Base-by-base conservation (phyloP, 2,888 invertebrate species). In the Napeogenes sylphis region DNA sequence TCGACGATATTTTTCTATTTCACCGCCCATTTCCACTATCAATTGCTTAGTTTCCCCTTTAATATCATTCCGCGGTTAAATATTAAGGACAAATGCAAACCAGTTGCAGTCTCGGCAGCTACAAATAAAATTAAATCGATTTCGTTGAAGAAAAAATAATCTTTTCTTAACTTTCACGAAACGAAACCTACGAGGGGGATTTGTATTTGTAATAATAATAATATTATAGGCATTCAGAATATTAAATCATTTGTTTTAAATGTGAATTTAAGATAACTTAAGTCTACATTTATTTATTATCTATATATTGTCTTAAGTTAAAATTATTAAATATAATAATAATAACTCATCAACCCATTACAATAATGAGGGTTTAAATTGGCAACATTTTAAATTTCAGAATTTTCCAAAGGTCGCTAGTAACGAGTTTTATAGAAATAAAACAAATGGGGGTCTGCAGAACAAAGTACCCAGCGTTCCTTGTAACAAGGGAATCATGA, bases 1-100 rank as follows among this genome's bases (percentile, higher is more conserved):
- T 83, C 80, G 81, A 78, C 88, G 87, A 87, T 88, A 88, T 89
- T 89, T 90, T 90, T 90, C 88, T 86, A 88, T 90, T 89, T 85
- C 86, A 78, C 80, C 81, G 81, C 82, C 87, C 86, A 84, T 88
- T 89, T 87, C 85, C 84, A 88, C 89, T 85, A 90, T 89, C 88
- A 89, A 88, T 87, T 86, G 89, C 84, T 87, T 86, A 88, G 86
- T 87, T 85, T 87, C 82, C 83, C 82, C 85, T 86, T 85, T 87
- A 86, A 87, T 86, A 84, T 84, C 81, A 87, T 87, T 85, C 81
- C 79, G 78, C 75, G 77, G 77, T 78, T 80, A 78, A 70, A 71
- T 68, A 68, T 65, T 67, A 62, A 62, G 62, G 62, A 35, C 57
- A 59, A 55, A 64, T 65, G 65, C 61, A 67, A 63, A 67, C 57